Percentiles rank a stretch among this genome's conserved stretches.
These are phyloP conservation scores for Hoplodrina ambigua DNA, from an alignment of 2,888 invertebrate genomes.

Conservation along the genomic window DNA sequence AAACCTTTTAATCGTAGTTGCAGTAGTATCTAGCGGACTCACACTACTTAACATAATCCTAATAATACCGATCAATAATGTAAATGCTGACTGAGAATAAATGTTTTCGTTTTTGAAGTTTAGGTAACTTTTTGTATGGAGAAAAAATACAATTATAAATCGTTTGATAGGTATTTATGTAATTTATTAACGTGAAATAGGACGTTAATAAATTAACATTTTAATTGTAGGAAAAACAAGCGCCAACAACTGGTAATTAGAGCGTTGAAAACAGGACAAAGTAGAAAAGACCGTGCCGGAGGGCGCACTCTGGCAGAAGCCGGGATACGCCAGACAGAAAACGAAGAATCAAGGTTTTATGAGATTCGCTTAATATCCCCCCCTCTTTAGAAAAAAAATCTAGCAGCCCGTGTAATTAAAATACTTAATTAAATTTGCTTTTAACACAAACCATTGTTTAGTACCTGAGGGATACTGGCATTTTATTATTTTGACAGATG, in stretches of 20 bases:
- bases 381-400: conserved; percentile 17
- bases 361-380: conserved; percentile 19
- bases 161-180: too few relatives aligned
- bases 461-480: conserved; percentile 2
- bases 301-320: conserved; percentile 42
- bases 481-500: conserved; percentile 34
- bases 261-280: conserved; percentile 34
- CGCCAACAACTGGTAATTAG: conserved; percentile 36
- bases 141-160: not conserved
- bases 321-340: conserved; percentile 49
- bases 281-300: conserved; percentile 37
- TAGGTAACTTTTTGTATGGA: too few relatives aligned
- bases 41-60: not conserved
- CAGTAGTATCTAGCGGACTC: not conserved
- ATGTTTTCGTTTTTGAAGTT: not conserved
- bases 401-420: conserved; percentile 17
- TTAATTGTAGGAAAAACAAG: conserved; percentile 19
- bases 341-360: conserved; percentile 39
- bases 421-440: conserved; percentile 19
- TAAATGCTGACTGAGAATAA: not conserved
- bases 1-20: too few relatives aligned
- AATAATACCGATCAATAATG: not conserved
- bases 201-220: conserved; percentile 4
- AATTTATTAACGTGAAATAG: too few relatives aligned
- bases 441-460: conserved; percentile 10